Conservation (phyloP, 2,888 invertebrate genomes). For the Alentia gelatinosa region DNA sequence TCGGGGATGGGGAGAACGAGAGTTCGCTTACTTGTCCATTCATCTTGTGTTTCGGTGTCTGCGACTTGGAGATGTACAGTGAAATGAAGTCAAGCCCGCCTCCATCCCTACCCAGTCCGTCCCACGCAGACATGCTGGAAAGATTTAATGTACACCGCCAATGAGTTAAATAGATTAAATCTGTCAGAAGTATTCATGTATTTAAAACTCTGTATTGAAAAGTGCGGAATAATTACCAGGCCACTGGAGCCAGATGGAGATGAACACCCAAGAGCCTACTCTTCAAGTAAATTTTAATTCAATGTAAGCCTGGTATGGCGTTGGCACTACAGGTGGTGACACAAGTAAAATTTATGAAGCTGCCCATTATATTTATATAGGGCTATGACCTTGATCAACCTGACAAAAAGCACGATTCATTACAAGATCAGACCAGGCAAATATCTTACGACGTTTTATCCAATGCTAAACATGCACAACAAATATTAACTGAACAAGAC, state of each 20-base stretch:
- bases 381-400: no score
- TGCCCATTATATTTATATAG: no score
- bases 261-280: neutral
- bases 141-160: neutral
- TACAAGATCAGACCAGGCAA: no score
- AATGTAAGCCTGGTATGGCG: neutral
- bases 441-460: no score
- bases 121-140: conserved; percentile 71
- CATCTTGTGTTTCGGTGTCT: conserved; percentile 31
- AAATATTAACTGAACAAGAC: no score
- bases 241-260: neutral
- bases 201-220: neutral
- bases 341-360: no score
- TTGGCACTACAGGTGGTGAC: no score
- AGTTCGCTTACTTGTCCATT: conserved; percentile 28
- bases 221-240: neutral
- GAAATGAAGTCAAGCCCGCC: conserved; percentile 66
- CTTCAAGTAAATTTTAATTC: neutral
- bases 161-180: neutral
- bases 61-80: conserved; percentile 34
- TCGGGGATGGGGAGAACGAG: conserved; percentile 60
- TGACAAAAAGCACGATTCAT: no score
- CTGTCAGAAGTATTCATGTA: neutral
- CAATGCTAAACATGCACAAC: no score
- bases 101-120: conserved; percentile 61